A percentile compares a stretch with the other conserved stretches of the same genome.
These are phyloP conservation scores for Blastobasis adustella DNA, from an alignment of 2,888 invertebrate species.

Conservation along the genomic window DNA sequence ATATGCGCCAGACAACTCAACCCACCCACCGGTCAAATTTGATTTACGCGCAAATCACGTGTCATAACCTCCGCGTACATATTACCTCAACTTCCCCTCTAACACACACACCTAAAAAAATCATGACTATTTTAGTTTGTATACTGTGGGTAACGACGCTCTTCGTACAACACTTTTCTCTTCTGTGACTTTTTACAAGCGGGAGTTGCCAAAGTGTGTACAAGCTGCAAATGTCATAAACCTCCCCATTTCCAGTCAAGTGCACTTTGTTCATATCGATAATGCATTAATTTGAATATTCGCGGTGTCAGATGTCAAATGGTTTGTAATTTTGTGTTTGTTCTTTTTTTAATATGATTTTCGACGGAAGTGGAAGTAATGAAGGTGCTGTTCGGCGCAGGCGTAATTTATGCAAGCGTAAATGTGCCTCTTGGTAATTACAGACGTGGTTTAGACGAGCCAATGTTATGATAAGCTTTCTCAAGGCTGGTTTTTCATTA, in stretches of 20 bases:
- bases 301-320: conserved; percentile 74
- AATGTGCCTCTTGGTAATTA: too few relatives aligned
- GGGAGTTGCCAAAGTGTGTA: conserved; percentile 27
- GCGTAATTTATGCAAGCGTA: too few relatives aligned
- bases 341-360: conserved; percentile 50
- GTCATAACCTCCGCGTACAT: conserved; percentile 59
- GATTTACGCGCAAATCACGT: conserved; percentile 74
- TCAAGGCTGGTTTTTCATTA: too few relatives aligned
- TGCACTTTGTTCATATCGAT: conserved; percentile 64
- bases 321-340: conserved; percentile 68
- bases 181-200: conserved; percentile 25
- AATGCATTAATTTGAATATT: conserved; percentile 75
- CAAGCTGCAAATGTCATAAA: conserved; percentile 39
- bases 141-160: neutral
- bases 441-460: too few relatives aligned
- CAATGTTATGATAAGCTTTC: too few relatives aligned
- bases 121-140: too few relatives aligned
- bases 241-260: conserved; percentile 53
- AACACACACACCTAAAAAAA: neutral
- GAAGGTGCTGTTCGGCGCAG: conserved; percentile 9
- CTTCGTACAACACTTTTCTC: conserved; percentile 14
- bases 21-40: conserved; percentile 72
- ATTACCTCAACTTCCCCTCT: conserved; percentile 24
- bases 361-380: conserved; percentile 39
- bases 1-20: conserved; percentile 64